Conservation (phyloP, 2,113 vertebrate genomes). For the Leuciscus idus region DNA sequence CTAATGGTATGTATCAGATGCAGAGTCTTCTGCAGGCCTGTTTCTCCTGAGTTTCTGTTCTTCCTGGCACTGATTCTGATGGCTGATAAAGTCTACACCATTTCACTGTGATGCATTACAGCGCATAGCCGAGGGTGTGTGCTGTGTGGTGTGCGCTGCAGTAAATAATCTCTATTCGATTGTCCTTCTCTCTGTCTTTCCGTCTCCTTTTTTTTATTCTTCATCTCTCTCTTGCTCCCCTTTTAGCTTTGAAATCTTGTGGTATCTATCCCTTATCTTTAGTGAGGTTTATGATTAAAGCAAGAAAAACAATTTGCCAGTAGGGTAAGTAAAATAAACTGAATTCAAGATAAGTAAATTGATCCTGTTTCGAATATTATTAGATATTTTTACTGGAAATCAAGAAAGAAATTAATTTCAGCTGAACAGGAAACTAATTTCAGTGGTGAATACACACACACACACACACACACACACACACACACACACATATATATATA, state of each 20-base stretch:
- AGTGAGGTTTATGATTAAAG: conserved; percentile 5
- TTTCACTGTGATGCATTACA: conserved; percentile 37
- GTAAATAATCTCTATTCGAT: conserved; percentile 34
- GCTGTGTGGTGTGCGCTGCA: not conserved
- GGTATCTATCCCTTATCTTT: not conserved
- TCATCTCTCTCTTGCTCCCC: not conserved
- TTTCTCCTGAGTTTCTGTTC: not conserved
- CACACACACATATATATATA: too few relatives aligned
- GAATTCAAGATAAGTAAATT: conserved; percentile 16
- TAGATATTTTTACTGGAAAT: conserved; percentile 1
- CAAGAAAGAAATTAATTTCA: not conserved
- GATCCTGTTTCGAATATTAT: not conserved
- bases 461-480: too few relatives aligned
- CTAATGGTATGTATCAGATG: conserved; percentile 40
- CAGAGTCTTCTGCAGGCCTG: conserved; percentile 14
- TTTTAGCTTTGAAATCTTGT: not conserved
- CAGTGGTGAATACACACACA: not conserved
- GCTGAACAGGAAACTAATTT: not conserved
- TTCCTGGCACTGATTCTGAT: conserved; percentile 28
- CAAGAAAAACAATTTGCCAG: conserved; percentile 4
- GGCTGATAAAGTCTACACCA: conserved; percentile 33
- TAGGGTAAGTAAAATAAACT: conserved; percentile 9
- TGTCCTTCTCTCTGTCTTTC: not conserved
- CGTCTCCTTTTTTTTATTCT: not conserved
- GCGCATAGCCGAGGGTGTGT: conserved; percentile 13